Conservation (phyloP, 1,140 invertebrate genomes). For the Caenorhabditis tropicalis region DNA sequence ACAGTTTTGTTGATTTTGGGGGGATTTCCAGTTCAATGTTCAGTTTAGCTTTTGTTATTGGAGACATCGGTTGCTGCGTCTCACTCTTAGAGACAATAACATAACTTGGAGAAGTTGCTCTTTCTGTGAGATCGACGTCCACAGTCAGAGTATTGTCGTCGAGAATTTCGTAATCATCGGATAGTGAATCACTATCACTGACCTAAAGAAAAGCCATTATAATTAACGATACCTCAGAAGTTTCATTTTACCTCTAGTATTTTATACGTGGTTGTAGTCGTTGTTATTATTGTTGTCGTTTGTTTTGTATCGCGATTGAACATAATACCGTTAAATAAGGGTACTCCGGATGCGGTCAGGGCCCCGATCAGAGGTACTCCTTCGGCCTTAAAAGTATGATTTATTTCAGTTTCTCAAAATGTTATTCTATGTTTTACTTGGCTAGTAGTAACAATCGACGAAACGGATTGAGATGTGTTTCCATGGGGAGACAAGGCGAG, state of each 20-base stretch:
- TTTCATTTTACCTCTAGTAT: constrained; percentile 16
- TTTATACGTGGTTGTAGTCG: constrained; percentile 55
- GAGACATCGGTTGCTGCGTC: constrained; percentile 37
- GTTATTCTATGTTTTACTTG: no score
- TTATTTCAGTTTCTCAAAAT: not conserved
- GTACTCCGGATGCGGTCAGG: constrained; percentile 54
- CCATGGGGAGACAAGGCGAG: constrained; percentile 53
- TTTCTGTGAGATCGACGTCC: constrained; percentile 33
- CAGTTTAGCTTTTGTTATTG: constrained; percentile 34
- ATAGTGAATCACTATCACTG: constrained; percentile 53
- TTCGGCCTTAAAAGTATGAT: constrained; percentile 33
- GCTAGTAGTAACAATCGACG: constrained; percentile 51
- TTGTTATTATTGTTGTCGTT: constrained; percentile 57
- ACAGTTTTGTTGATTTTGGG: not conserved
- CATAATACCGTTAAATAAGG: constrained; percentile 54
- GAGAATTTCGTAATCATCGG: constrained; percentile 50
- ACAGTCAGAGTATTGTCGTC: constrained; percentile 40
- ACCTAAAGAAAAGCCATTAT: constrained; percentile 1
- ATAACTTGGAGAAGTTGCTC: constrained; percentile 44
- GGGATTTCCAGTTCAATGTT: constrained; percentile 44
- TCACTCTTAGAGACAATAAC: constrained; percentile 43
- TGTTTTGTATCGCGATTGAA: constrained; percentile 52
- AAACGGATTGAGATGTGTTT: constrained; percentile 54
- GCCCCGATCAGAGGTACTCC: constrained; percentile 54
- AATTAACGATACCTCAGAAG: not conserved